Percentiles rank a stretch among this genome's conserved stretches.
phyloP scores from a whole-genome alignment of 2,797 vertebrate genomes.

The Catharus ustulatus region DNA sequence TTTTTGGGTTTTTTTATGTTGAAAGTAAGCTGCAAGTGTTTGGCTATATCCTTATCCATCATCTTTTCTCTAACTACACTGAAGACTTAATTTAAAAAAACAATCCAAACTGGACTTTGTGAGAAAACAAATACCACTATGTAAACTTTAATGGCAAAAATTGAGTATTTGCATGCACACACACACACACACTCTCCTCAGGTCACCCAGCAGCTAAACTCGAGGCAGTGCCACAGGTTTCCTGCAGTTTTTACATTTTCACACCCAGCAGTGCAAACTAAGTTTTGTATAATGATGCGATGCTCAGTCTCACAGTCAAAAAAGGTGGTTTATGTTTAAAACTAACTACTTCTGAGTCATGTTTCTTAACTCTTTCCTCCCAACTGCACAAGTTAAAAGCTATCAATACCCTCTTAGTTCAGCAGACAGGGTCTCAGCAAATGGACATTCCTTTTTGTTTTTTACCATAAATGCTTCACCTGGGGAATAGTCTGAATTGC shows the following conservation, averaged over 20 bases:
- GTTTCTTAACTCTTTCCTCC: neutral
- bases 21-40: neutral
- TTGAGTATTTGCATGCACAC: rapidly evolving
- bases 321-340: neutral
- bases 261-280: neutral
- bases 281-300: neutral
- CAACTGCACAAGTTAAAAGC: neutral
- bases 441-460: neutral
- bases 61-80: neutral
- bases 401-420: neutral
- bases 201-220: neutral
- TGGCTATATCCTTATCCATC: neutral
- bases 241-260: neutral
- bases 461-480: neutral
- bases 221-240: rapidly evolving
- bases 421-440: neutral
- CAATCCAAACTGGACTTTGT: neutral
- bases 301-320: neutral
- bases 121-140: neutral
- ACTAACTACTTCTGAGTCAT: neutral
- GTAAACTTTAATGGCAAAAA: neutral
- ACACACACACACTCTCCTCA: neutral
- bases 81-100: neutral
- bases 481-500: neutral
- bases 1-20: neutral